A percentile compares a stretch with the other conserved stretches of the same genome.
Conservation (phyloP, 2,797 vertebrate genomes). For the Phoebastria nigripes region DNA sequence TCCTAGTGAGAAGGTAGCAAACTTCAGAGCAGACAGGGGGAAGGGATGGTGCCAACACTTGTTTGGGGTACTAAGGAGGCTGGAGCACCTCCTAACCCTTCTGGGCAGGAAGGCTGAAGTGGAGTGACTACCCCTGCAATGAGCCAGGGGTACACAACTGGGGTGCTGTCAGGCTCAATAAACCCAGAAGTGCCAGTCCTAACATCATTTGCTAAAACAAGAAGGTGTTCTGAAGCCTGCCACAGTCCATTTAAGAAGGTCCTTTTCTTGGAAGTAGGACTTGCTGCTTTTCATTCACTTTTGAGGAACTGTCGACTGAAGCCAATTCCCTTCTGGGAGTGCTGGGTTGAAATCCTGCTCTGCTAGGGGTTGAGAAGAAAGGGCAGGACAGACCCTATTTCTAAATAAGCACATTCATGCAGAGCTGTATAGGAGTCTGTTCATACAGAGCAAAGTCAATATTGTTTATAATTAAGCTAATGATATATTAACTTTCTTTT, state of each 20-base stretch:
- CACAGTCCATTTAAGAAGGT: rapidly evolving
- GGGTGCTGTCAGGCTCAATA: neutral
- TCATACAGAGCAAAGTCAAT: neutral
- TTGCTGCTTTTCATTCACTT: neutral
- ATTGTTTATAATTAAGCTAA: slow-evolving; percentile 9
- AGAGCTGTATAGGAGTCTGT: neutral
- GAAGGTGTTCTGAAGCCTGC: neutral
- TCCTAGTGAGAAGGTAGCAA: neutral
- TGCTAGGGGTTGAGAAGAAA: neutral
- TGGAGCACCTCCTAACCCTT: neutral
- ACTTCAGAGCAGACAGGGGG: neutral
- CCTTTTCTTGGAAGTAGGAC: neutral
- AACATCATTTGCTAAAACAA: neutral
- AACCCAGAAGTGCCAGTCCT: neutral
- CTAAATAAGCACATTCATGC: neutral
- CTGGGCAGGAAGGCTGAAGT: neutral
- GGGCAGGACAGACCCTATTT: neutral
- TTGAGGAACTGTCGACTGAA: neutral
- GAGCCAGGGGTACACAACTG: neutral
- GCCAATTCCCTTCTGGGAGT: neutral
- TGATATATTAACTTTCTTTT: neutral
- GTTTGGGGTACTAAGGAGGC: neutral
- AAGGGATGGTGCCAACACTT: neutral
- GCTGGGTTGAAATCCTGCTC: neutral
- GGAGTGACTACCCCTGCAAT: neutral